Evolutionary conservation across 2,888 invertebrate species (phyloP), one percentile per base, ranked within the genome.

Genomic region (Nephrotoma guestfalica): DNA sequence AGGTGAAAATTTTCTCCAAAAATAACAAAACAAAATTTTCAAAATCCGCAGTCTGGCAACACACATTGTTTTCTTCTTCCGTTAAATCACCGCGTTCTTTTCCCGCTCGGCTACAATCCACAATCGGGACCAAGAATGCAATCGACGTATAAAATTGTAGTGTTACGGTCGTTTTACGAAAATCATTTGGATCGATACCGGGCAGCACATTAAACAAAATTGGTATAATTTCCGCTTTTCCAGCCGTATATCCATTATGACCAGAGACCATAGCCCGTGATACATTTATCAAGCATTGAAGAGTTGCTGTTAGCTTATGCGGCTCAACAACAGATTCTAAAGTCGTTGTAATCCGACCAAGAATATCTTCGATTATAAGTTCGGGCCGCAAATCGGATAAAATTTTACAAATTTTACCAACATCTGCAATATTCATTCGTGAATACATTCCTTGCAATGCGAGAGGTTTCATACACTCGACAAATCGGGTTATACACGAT

Each of bases 21-120:
- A 97, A 96, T 89, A 97, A 95, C 2, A 97, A 91, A 1, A 98
- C 94, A 89, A 98, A 98, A 90, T 97, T 97, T 91, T 98, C 97
- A 89, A 98, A 95, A 88, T 95, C 95, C 0, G 97, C 96, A 0
- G 97, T 96, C 0, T 96, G 95, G 88, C 95, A 95, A 90, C 97
- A 97, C 3, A 95, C 93, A 40, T 93, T 90, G 30, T 93, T 92
- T 89, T 98, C 97, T 87, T 95, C 95, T 89, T 96, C 96, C 0
- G 95, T 95, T 87, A 97, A 92, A 89, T 96, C 94, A 0, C 93
- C 90, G 89, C 94, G 93, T 88, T 94, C 90, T 87, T 94, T 93
- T 51, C 93, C 92, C 2, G 97, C 96, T 13, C 94, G 93, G 6
- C 97, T 97, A 88, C 96, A 97, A 90, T 98, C 97, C 6, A 97